Percentiles rank a stretch among this genome's conserved stretches.
Evolutionary conservation across 2,113 vertebrate genomes (phyloP).

Genomic region (Pipa parva): DNA sequence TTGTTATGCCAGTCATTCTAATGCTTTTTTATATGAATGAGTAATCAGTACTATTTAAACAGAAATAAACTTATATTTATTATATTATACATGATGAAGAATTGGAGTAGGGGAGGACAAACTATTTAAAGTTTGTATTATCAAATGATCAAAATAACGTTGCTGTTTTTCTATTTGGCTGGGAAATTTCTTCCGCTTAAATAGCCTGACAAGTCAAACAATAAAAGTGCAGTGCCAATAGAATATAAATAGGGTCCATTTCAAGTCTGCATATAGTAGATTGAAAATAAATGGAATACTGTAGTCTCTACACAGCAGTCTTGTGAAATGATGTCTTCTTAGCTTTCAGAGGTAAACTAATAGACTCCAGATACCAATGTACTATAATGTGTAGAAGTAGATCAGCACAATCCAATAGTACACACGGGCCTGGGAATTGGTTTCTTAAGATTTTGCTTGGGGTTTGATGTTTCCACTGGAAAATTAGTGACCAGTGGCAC

Average conservation of each 20-base stretch:
- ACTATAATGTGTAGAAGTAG: constrained; percentile 23
- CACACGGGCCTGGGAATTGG: constrained; percentile 25
- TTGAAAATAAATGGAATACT: constrained; percentile 24
- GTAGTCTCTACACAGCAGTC: background rate
- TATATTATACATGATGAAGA: no score
- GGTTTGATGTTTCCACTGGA: constrained; percentile 8
- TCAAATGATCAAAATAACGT: no score
- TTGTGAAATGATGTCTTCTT: constrained; percentile 17
- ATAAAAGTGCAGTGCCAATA: background rate
- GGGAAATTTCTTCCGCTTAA: background rate
- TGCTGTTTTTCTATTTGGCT: background rate
- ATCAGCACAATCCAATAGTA: constrained; percentile 33
- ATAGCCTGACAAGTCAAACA: background rate
- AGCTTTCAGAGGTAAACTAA: constrained; percentile 26
- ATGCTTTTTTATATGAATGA: no score
- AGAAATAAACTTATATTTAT: no score
- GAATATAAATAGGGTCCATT: constrained; percentile 15
- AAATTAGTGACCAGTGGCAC: constrained; percentile 11
- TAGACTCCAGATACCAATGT: constrained; percentile 39
- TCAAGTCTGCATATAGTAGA: constrained; percentile 15
- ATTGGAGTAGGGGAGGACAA: no score
- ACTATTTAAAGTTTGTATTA: no score
- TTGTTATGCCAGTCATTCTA: no score
- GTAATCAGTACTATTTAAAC: no score
- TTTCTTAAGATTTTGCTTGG: constrained; percentile 3